These are phyloP conservation scores for Stenodema calcarata DNA, from an alignment of 2,888 invertebrate species.

Conservation along the genomic window DNA sequence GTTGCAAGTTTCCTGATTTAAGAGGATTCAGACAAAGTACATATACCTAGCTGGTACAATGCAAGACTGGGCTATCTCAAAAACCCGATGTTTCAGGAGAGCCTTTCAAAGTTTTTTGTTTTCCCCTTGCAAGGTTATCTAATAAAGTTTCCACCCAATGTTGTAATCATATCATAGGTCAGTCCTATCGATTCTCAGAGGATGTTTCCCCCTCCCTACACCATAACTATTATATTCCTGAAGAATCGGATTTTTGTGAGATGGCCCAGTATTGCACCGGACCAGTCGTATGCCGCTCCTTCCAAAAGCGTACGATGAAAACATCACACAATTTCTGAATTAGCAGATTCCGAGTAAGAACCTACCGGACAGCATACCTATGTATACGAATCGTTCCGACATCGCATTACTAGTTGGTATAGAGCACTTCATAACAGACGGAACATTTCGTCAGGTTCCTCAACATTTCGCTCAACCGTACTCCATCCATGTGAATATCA, in stretches of 20 bases:
- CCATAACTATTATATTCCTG: too few relatives aligned
- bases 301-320: not conserved
- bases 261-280: too few relatives aligned
- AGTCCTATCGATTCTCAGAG: too few relatives aligned
- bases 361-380: not conserved
- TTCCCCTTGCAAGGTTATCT: too few relatives aligned
- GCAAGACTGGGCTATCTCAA: too few relatives aligned
- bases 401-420: not conserved
- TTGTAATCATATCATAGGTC: too few relatives aligned
- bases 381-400: not conserved
- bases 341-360: not conserved
- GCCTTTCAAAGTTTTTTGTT: too few relatives aligned
- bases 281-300: not conserved
- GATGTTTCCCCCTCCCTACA: too few relatives aligned
- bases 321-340: not conserved
- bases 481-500: not conserved
- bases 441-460: not conserved
- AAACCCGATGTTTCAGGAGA: too few relatives aligned
- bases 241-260: too few relatives aligned
- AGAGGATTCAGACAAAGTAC: not conserved
- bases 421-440: not conserved
- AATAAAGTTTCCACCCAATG: too few relatives aligned
- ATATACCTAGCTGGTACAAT: too few relatives aligned
- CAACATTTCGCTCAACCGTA: not conserved
- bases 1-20: not conserved